Base-by-base conservation (phyloP, 2,113 vertebrate genomes). In the Capreolus pygargus region DNA sequence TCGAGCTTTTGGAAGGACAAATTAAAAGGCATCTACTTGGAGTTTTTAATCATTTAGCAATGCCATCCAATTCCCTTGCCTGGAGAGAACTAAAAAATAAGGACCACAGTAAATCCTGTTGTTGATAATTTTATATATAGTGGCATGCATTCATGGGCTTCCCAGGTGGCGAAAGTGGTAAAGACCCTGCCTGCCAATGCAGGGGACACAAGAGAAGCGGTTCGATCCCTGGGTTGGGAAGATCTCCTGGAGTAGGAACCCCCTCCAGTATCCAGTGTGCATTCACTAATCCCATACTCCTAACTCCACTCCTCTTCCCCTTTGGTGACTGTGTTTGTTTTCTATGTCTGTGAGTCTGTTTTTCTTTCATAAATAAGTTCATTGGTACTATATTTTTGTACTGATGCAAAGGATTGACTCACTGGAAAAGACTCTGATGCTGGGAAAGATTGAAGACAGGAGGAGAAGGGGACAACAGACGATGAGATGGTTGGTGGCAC, bases 11-110 rank as follows among this genome's bases (percentile, higher is more conserved):
- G 96, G 97, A 97, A 98, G 94, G 94, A 98, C 99, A 99, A 99
- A 98, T 99, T 99, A 99, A 99, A 99, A 70, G 99, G 98, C 97
- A 99, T 97, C 98, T 99, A 98, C 97, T 97, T 99, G 99, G 98
- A 99, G 98, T 98, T 97, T 98, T 98, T 50, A 98, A 98, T 97
- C 96, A 98, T 98, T 98, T 98, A 95, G 52, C 98, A 98, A 97
- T 94, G 86, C 96, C 98, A 98, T 98, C 97, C 95, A 92, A 98
- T 98, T 98, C 98, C 98, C 97, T 97, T 96, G 96, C 97, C 93
- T 95, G 98, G 98, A 97, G 33, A 93, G 39, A 94, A 89, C 86
- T 67, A 61, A 91, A 91, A 90, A 23, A 23, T 50, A 64, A 58
- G 94, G 79, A 7, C 25, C 21, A 79, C 12, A 54, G 28, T 33